Percentiles rank a stretch among this genome's conserved stretches.
Conservation (phyloP, 2,888 invertebrate species). For the Chorisops tibialis region DNA sequence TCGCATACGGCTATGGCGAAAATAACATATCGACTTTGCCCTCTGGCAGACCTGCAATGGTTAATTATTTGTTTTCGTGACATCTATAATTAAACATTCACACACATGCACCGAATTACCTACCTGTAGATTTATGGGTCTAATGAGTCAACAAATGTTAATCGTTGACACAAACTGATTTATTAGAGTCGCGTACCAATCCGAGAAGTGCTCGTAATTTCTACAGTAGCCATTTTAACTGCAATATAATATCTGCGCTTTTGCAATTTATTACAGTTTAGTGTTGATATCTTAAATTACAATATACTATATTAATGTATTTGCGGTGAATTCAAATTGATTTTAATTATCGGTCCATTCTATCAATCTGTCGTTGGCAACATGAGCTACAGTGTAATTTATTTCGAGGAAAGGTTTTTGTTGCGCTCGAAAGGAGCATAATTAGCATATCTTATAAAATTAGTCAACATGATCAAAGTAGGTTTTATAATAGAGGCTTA, state of each 20-base stretch:
- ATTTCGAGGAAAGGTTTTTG: background rate
- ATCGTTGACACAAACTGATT: slow-evolving; percentile 39
- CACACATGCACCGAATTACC: slow-evolving; percentile 32
- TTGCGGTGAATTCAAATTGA: slow-evolving; percentile 23
- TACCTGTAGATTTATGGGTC: slow-evolving; percentile 36
- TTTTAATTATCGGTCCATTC: slow-evolving; percentile 26
- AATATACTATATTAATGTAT: background rate
- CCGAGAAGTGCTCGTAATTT: background rate
- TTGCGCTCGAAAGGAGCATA: slow-evolving; percentile 9
- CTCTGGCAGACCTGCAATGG: slow-evolving; percentile 26
- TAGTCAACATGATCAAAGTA: slow-evolving; percentile 10
- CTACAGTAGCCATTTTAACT: too few relatives aligned
- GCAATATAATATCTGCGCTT: too few relatives aligned
- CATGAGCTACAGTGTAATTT: slow-evolving; percentile 4
- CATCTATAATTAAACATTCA: slow-evolving; percentile 40
- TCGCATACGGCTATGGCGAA: background rate
- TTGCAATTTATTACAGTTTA: background rate
- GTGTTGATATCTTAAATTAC: background rate
- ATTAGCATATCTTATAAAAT: slow-evolving; percentile 29
- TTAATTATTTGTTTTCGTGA: slow-evolving; percentile 41
- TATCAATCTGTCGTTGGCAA: slow-evolving; percentile 20
- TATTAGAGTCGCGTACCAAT: slow-evolving; percentile 35
- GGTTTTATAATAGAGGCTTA: too few relatives aligned
- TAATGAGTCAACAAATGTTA: slow-evolving; percentile 40
- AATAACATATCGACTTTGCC: background rate